These are phyloP conservation scores for Tympanoctomys barrerae DNA, from an alignment of 2,797 vertebrate species.

Conservation along the genomic window DNA sequence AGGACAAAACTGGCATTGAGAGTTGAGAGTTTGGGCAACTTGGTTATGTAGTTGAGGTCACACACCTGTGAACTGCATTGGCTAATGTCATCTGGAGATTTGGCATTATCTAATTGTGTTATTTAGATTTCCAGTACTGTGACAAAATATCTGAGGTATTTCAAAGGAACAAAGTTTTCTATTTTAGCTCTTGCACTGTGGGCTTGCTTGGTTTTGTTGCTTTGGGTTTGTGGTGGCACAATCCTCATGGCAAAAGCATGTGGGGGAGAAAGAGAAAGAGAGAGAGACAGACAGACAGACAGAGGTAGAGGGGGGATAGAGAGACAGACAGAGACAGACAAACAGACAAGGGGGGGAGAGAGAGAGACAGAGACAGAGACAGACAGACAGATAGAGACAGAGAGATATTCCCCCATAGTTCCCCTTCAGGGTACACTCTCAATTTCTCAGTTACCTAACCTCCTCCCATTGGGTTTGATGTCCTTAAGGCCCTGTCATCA, in stretches of 20 bases:
- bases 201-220: neutral
- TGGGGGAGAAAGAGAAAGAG: neutral
- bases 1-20: neutral
- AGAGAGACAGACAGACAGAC: neutral
- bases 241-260: no score
- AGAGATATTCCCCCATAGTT: no score
- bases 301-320: neutral
- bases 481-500: neutral
- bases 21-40: neutral
- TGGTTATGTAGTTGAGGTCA: rapidly evolving
- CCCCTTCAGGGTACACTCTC: no score
- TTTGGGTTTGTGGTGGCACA: neutral
- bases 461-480: neutral
- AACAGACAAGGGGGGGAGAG: no score
- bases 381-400: neutral
- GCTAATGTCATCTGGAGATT: neutral
- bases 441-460: neutral
- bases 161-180: neutral
- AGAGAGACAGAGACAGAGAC: no score
- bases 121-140: neutral
- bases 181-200: neutral
- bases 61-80: neutral
- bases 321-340: neutral
- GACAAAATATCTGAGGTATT: neutral
- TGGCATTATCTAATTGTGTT: neutral